These are phyloP conservation scores for Artibeus lituratus DNA, from an alignment of 2,797 vertebrate genomes.

Conservation along the genomic window DNA sequence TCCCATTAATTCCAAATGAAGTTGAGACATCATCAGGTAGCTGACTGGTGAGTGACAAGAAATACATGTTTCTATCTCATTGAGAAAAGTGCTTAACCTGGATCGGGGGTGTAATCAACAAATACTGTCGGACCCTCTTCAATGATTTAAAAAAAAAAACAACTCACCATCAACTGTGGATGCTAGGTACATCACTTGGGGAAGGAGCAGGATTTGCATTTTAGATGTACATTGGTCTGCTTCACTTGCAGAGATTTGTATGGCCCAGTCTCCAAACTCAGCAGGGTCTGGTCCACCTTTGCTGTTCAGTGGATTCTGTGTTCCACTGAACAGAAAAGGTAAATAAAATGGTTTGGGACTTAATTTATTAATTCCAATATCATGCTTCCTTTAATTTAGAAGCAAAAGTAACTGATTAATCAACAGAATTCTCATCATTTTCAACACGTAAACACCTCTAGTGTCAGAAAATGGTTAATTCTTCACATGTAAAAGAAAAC, in stretches of 20 bases:
- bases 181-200: neutral
- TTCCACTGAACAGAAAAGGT: neutral
- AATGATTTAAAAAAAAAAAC: neutral
- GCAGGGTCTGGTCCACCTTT: neutral
- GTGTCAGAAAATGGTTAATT: neutral
- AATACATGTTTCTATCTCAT: neutral
- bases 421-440: neutral
- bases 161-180: neutral
- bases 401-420: conserved; percentile 1
- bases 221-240: neutral
- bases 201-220: neutral
- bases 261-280: neutral
- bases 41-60: neutral
- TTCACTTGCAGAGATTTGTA: neutral
- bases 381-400: neutral
- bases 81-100: neutral
- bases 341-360: neutral
- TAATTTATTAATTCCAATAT: neutral
- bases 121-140: neutral
- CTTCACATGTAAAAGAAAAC: neutral
- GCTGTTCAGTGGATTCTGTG: neutral
- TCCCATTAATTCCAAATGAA: neutral
- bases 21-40: neutral
- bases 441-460: neutral
- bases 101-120: neutral